Conservation (phyloP, 2,797 vertebrate species). For the Sandelia bainsii region DNA sequence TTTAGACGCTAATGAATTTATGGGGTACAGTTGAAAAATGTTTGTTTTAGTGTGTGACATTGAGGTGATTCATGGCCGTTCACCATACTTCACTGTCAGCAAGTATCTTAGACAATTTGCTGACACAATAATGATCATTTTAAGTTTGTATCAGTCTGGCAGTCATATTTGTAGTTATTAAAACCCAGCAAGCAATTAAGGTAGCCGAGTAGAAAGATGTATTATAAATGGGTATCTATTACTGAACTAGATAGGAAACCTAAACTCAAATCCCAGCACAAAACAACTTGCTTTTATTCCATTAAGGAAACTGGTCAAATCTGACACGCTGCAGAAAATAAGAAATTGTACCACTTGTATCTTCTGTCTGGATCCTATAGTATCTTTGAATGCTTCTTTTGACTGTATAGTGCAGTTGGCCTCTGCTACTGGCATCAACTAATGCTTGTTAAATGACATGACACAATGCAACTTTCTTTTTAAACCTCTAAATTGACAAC, state of each 20-base stretch:
- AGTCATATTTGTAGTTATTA: not conserved
- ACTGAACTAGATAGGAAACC: too few relatives aligned
- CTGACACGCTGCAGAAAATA: too few relatives aligned
- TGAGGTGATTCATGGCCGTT: not conserved
- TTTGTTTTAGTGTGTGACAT: too few relatives aligned
- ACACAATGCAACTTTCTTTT: not conserved
- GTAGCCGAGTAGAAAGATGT: too few relatives aligned
- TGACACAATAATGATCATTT: not conserved
- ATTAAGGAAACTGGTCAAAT: not conserved
- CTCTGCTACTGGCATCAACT: not conserved
- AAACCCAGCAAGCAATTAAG: too few relatives aligned
- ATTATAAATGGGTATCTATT: too few relatives aligned
- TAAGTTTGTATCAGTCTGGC: not conserved
- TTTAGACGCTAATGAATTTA: conserved; percentile 17
- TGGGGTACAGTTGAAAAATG: not conserved
- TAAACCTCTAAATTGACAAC: not conserved
- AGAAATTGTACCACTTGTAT: too few relatives aligned
- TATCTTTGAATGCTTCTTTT: not conserved
- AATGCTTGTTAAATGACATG: not conserved
- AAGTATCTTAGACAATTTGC: not conserved
- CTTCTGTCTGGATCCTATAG: too few relatives aligned
- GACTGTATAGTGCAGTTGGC: not conserved
- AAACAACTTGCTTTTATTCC: too few relatives aligned
- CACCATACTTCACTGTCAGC: not conserved
- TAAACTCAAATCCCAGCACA: too few relatives aligned